A percentile compares a stretch with the other conserved stretches of the same genome.
Conservation (phyloP, 2,888 invertebrate species). For the Cosmia trapezina region DNA sequence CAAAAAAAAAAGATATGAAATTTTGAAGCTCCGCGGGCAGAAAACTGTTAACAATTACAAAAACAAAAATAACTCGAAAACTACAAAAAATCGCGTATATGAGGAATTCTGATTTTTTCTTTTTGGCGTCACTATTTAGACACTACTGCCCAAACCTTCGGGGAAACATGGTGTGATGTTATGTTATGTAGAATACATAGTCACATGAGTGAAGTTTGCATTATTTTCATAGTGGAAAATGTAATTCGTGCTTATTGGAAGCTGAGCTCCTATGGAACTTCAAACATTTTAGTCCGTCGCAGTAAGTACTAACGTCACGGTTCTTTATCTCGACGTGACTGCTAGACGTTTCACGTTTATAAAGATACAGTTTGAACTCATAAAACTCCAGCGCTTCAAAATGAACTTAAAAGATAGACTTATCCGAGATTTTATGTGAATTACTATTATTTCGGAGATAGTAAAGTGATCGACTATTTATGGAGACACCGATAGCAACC, state of each 20-base stretch:
- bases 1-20: no score
- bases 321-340: background rate
- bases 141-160: no score
- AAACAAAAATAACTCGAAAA: no score
- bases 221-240: background rate
- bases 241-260: background rate
- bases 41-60: no score
- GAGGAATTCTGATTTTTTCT: no score
- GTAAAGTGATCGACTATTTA: background rate
- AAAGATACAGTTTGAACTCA: conserved; percentile 1
- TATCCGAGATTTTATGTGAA: background rate
- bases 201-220: no score
- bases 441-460: background rate
- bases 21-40: no score
- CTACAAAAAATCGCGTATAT: no score
- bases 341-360: background rate
- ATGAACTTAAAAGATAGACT: conserved; percentile 4
- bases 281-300: background rate
- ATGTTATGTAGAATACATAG: no score
- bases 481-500: background rate
- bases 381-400: conserved; percentile 6
- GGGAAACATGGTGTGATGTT: no score
- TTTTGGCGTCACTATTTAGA: no score
- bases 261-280: background rate
- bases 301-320: background rate